Percentiles rank a stretch among this genome's conserved stretches.
phyloP scores from a whole-genome alignment of 1,140 invertebrate species.

The Arion vulgaris region DNA sequence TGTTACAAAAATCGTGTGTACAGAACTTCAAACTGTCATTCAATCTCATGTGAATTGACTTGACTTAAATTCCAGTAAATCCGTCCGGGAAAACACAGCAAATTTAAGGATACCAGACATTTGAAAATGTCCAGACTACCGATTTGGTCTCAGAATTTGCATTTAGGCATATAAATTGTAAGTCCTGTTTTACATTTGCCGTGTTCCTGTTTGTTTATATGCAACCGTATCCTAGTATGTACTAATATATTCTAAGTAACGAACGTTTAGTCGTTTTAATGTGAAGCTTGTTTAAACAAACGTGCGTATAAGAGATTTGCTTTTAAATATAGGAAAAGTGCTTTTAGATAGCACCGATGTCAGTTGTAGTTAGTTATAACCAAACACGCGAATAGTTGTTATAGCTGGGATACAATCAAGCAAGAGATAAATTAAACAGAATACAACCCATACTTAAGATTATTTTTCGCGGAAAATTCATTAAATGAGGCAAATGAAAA shows the following conservation, averaged over 20 bases:
- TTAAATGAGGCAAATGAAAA: no score
- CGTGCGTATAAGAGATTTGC: neutral
- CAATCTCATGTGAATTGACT: neutral
- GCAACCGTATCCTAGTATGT: neutral
- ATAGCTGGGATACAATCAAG: no score
- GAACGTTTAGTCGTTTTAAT: neutral
- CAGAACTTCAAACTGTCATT: neutral
- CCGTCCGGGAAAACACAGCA: neutral
- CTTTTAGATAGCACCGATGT: neutral
- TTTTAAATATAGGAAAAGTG: neutral
- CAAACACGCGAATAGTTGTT: no score
- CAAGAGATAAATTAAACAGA: no score
- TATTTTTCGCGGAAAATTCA: no score
- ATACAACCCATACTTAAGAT: no score
- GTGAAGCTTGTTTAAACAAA: neutral
- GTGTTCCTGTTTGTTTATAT: neutral
- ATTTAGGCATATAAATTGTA: neutral
- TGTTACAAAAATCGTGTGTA: neutral
- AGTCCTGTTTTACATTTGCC: neutral
- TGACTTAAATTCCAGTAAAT: neutral
- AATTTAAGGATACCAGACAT: neutral
- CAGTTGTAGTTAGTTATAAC: no score
- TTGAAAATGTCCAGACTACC: neutral
- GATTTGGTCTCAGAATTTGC: neutral
- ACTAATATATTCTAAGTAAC: neutral